Base-by-base conservation (phyloP, 2,113 vertebrate genomes). In the Toxotes jaculatrix region DNA sequence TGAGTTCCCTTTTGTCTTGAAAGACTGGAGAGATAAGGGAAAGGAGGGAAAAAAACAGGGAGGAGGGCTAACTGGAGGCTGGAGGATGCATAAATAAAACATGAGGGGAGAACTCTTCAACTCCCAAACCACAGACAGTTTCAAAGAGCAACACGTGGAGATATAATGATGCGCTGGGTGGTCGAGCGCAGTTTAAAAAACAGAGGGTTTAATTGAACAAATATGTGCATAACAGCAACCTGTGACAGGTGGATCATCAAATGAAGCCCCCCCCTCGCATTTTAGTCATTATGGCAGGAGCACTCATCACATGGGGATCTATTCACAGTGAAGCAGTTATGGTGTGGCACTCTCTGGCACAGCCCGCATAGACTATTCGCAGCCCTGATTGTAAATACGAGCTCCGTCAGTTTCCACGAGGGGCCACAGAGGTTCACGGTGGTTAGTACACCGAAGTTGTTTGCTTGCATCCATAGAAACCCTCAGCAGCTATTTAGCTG, bases 1-100 rank as follows among this genome's bases (percentile, higher is more conserved):
- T 63, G 85, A 91, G 61, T 87, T 89, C 85, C 80, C 91, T 93
- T 94, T 95, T 95, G 93, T 95, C 94, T 94, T 91, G 88, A 91
- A 91, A 92, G 89, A 91, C 90, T 66, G 70, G 77, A 78, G 90
- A 90, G 93, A 94, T 91, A 87, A 93, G 92, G 76, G 70, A 67
- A 66, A 61, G 84, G 71, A 79, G 74, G 76, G 73, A 74, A 70
- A 64, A 69, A 31, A 64, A 65, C 67, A 40, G 70, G 77, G 64
- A 81, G 82, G 71, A 75, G 76, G 90, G 69, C 88, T 85, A 83
- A 87, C 88, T 77, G 84, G 83, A 80, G 86, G 89, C 82, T 88
- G 86, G 62, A 84, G 85, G 77, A 87, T 66, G 51, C 74, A 92
- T 93, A 91, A 92, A 93, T 93, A 93, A 91, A 94, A 89, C 86